phyloP scores from a whole-genome alignment of 2,113 vertebrate species.

The Tachycineta bicolor region DNA sequence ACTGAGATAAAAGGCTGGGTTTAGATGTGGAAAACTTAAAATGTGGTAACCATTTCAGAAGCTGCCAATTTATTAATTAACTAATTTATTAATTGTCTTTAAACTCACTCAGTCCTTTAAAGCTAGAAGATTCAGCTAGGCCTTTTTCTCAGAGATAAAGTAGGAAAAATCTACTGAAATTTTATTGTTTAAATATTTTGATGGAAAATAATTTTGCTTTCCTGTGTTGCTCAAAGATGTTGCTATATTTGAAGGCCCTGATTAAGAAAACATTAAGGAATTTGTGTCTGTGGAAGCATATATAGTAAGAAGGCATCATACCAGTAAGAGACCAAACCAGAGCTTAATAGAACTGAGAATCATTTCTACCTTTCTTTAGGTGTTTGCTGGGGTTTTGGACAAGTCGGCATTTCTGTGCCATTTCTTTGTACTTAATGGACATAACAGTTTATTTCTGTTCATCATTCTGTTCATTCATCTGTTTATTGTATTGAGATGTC shows the following conservation, averaged over 20 bases:
- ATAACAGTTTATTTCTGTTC: background rate
- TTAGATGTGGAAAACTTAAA: constrained; percentile 6
- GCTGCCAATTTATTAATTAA: constrained; percentile 29
- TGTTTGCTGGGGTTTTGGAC: background rate
- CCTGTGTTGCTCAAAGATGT: background rate
- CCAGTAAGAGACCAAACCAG: background rate
- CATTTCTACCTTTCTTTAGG: background rate
- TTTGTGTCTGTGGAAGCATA: background rate
- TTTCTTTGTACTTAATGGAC: background rate
- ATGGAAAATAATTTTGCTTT: background rate
- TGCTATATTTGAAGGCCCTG: background rate
- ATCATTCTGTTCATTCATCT: background rate
- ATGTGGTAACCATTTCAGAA: background rate
- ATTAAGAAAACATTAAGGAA: background rate
- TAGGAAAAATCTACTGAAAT: background rate
- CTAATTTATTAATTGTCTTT: constrained; percentile 3
- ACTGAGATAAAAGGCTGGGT: background rate
- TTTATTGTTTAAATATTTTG: background rate
- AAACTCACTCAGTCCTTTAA: background rate
- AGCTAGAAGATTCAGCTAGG: background rate
- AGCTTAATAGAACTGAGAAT: background rate
- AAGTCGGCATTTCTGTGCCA: background rate
- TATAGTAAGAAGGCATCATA: background rate
- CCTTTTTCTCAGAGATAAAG: background rate
- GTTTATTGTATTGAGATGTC: background rate